Evolutionary conservation across 1,140 invertebrate genomes (phyloP).

Genomic region (Marisa cornuarietis): DNA sequence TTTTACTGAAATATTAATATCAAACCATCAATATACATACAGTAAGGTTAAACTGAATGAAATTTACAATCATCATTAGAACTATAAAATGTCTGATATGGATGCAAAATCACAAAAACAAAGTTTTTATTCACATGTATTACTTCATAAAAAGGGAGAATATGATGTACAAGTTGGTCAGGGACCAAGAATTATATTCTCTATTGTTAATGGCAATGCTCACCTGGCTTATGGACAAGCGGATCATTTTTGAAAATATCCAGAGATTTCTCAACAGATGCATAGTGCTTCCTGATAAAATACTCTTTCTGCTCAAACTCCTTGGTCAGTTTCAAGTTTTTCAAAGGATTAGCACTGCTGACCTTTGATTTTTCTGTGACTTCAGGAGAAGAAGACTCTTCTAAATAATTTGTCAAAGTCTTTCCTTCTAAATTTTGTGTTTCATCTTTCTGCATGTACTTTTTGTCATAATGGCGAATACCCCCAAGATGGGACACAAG

Average conservation of each 20-base stretch:
- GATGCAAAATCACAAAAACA: no score
- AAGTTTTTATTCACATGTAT: no score
- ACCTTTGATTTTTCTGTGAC: no score
- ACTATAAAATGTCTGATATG: no score
- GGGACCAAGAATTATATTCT: no score
- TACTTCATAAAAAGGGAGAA: no score
- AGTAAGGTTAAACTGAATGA: neutral
- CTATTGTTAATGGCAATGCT: neutral
- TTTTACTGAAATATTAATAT: conserved; percentile 7
- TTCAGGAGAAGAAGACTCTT: no score
- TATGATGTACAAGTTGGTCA: no score
- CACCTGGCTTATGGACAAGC: conserved; percentile 71
- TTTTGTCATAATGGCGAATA: conserved; percentile 69
- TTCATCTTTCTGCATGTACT: conserved; percentile 32
- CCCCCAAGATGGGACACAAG: conserved; percentile 70
- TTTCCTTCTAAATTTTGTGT: conserved; percentile 11
- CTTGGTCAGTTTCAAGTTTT: neutral
- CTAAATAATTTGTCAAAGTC: neutral
- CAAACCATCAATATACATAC: conserved; percentile 15
- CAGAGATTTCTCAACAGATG: conserved; percentile 67
- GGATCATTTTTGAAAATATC: conserved; percentile 74
- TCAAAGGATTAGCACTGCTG: no score
- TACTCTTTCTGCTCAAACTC: conserved; percentile 59
- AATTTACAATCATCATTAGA: no score
- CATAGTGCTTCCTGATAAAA: conserved; percentile 67